Percentiles rank a stretch among this genome's conserved stretches.
These are phyloP conservation scores for Leptoteleia sp. DNA, from an alignment of 1,140 invertebrate genomes.

Conservation along the genomic window DNA sequence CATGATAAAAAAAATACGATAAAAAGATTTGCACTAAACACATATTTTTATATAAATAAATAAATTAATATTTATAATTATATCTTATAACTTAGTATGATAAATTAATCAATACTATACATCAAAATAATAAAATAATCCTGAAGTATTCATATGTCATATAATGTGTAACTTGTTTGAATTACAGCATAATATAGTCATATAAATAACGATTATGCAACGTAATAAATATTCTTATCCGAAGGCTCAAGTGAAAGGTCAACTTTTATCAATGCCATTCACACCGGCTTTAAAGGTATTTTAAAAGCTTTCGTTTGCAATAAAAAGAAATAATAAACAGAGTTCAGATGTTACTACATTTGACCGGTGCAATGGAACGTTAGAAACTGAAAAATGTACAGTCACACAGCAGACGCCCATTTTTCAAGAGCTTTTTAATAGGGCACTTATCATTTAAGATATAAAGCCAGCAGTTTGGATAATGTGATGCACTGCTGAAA, in stretches of 20 bases:
- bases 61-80: too few relatives aligned
- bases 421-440: constrained; percentile 15
- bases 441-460: constrained; percentile 10
- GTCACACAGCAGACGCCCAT: constrained; percentile 12
- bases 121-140: too few relatives aligned
- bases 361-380: too few relatives aligned
- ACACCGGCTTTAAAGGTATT: constrained; percentile 15
- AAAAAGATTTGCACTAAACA: too few relatives aligned
- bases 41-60: too few relatives aligned
- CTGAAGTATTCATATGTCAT: too few relatives aligned
- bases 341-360: too few relatives aligned
- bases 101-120: too few relatives aligned
- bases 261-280: constrained; percentile 42
- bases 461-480: background rate
- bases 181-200: constrained; percentile 4
- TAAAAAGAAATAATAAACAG: constrained; percentile 2
- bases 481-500: background rate
- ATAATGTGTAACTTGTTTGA: too few relatives aligned
- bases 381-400: background rate
- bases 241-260: constrained; percentile 35
- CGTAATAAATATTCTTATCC: constrained; percentile 28
- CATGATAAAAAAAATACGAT: too few relatives aligned
- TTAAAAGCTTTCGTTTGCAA: constrained; percentile 29
- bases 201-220: constrained; percentile 29
- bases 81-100: too few relatives aligned